phyloP scores from a whole-genome alignment of 2,797 vertebrate genomes.

The Manis javanica region DNA sequence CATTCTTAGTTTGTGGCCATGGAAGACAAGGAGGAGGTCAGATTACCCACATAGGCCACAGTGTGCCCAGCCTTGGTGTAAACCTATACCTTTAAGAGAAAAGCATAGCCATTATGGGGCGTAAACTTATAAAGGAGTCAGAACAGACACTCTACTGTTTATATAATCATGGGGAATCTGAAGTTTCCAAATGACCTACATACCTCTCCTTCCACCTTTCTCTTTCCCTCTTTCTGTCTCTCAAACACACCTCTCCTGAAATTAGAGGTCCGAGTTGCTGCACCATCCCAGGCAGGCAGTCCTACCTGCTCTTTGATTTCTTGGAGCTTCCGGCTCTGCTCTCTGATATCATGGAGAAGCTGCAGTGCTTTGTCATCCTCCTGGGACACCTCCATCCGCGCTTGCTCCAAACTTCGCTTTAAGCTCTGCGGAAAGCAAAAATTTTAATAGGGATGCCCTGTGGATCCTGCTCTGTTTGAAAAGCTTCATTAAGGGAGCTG shows the following conservation, averaged over 20 bases:
- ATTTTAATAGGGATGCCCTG: conserved; percentile 84
- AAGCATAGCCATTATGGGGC: neutral
- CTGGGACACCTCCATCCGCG: conserved; percentile 98
- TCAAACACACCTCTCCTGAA: neutral
- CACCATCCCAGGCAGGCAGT: conserved; percentile 58
- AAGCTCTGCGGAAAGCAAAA: conserved; percentile 94
- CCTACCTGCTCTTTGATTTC: conserved; percentile 99
- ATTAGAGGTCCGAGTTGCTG: conserved; percentile 5
- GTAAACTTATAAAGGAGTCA: neutral
- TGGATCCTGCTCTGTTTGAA: conserved; percentile 72
- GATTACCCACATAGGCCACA: neutral
- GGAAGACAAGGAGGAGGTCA: neutral
- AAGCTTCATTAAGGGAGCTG: conserved; percentile 77
- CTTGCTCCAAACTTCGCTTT: conserved; percentile 99
- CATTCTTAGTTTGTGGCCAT: neutral
- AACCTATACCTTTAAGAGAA: neutral
- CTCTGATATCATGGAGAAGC: conserved; percentile 98
- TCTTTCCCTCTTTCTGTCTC: neutral
- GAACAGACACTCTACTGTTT: neutral
- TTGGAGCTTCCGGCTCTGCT: conserved; percentile 99
- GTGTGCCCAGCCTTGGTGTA: neutral
- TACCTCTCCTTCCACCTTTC: neutral
- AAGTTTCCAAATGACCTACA: conserved; percentile 52
- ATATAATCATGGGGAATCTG: neutral
- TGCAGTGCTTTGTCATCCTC: conserved; percentile 99